Conservation (phyloP, 2,113 vertebrate species). For the Seriola dumerili region DNA sequence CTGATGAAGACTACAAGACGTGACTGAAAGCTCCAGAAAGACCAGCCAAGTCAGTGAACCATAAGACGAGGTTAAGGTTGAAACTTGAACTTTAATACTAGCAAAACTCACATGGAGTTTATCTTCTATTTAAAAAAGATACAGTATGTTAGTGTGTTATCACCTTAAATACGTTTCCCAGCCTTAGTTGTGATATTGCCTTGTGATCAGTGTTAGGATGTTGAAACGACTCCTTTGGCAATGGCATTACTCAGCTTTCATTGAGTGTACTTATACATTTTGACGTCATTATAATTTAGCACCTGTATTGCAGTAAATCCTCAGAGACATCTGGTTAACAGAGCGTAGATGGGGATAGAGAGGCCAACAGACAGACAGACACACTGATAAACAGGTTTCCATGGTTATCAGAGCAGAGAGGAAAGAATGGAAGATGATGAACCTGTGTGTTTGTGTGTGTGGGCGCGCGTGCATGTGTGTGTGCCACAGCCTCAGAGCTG, state of each 20-base stretch:
- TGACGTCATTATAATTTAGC: slow-evolving; percentile 59
- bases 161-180: too few relatives aligned
- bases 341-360: slow-evolving; percentile 58
- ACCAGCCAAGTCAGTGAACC: neutral
- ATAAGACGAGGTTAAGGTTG: slow-evolving; percentile 2
- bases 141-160: too few relatives aligned
- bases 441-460: slow-evolving; percentile 44
- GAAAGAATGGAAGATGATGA: slow-evolving; percentile 62
- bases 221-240: slow-evolving; percentile 19
- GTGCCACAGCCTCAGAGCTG: slow-evolving; percentile 15
- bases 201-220: neutral
- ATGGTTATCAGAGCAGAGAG: slow-evolving; percentile 78
- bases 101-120: neutral
- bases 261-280: slow-evolving; percentile 15
- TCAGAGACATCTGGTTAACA: slow-evolving; percentile 73
- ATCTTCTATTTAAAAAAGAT: neutral
- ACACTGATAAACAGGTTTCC: slow-evolving; percentile 60
- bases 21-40: neutral
- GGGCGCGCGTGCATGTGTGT: slow-evolving; percentile 10
- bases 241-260: slow-evolving; percentile 35
- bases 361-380: slow-evolving; percentile 52
- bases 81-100: neutral
- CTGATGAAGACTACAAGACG: neutral
- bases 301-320: slow-evolving; percentile 54
- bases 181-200: neutral